Evolutionary conservation across 2,888 invertebrate species (phyloP), one percentile per base, ranked within the genome.

Genomic region (Anoplius nigerrimus): DNA sequence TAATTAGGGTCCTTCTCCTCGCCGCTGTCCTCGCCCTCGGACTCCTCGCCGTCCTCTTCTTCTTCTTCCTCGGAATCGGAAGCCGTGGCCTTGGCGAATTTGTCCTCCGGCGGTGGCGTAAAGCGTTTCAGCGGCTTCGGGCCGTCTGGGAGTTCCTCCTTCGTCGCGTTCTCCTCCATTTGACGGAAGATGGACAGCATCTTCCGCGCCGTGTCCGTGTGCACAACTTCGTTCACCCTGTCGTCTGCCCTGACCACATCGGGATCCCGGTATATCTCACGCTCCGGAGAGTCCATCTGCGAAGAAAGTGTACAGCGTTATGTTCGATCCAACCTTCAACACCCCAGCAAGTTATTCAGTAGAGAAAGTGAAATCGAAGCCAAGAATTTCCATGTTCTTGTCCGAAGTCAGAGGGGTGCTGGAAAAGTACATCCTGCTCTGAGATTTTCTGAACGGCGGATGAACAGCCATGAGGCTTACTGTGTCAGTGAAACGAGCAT

Each of bases 141-240:
- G 13, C 94, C 91, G 66, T 90, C 90, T 13, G 90, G 90, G 16
- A 92, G 88, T 16, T 90, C 91, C 15, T 90, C 89, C 71, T 91
- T 90, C 66, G 85, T 84, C 63, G 90, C 90, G 76, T 92, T 92
- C 81, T 94, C 93, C 89, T 97, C 97, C 92, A 98, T 93, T 90
- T 96, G 94, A 0, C 97, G 92, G 92, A 98, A 98, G 79, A 97
- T 95, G 82, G 92, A 92, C 77, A 97, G 92, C 95, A 98, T 97
- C 84, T 95, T 93, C 52, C 94, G 93, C 15, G 97, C 95, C 0
- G 96, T 96, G 76, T 91, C 91, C 11, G 88, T 87, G 68, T 76
- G 87, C 27, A 88, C 88, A 24, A 88, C 82, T 53, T 92, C 92
- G 42, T 89, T 86, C 2, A 90, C 85, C 54, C 88, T 87, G 78